Base-by-base conservation (phyloP, 2,888 invertebrate genomes). In the Noctua comes region DNA sequence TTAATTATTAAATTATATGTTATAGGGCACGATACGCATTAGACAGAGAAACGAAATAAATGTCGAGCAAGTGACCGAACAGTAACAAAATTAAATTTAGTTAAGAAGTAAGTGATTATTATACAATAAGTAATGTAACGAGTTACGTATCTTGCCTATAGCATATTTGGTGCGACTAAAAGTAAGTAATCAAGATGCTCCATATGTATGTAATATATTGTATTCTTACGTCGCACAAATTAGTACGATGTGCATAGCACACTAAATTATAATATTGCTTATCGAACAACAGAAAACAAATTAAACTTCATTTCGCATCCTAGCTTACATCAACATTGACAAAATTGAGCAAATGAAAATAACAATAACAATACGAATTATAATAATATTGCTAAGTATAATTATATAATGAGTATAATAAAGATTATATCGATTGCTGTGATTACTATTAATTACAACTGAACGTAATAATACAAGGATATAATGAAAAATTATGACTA, bases 291-390 rank as follows among this genome's bases (percentile, higher is more conserved):
- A 93, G 77, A 85, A 93, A 94, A 94, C 92, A 92, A 94, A 94
- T 88, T 91, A 91, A 93, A 92, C 85, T 90, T 90, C 90, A 93
- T 92, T 91, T 93, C 91, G 91, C 94, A 93, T 91, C 93, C 93
- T 96, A 95, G 91, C 95, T 95, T 95, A 96, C 91, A 91, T 93
- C 88, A 95, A 95, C 93, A 95, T 94, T 95, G 93, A 95, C 93
- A 95, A 94, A 95, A 96, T 96, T 96, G 97, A 97, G 97, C 97
- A 97, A 96, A 96, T 96, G 88, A 96, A 95, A 96, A 95, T 95
- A 96, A 96, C 96, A 96, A 90, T 94, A 96, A 96, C 95, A 96
- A 94, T 95, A 94, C 91, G 91, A 93, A 92, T 90, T 88, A 93
- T 93, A 93, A 92, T 89, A 92, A 93, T 79, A 79, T 92, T 94